phyloP scores from a whole-genome alignment of 1,140 invertebrate species.

The Antheraea pernyi region DNA sequence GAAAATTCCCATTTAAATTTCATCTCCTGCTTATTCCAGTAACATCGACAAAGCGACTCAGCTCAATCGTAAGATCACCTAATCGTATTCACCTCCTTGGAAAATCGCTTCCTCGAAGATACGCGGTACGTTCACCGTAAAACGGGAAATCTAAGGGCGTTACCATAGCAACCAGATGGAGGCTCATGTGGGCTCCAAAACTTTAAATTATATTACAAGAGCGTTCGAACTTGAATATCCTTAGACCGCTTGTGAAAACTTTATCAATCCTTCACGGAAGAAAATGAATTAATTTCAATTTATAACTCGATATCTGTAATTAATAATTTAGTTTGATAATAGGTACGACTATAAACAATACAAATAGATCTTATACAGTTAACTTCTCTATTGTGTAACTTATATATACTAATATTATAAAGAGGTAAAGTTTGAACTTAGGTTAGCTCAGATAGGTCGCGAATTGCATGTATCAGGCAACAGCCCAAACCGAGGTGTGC shows the following conservation, averaged over 20 bases:
- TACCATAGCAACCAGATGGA: conserved; percentile 66
- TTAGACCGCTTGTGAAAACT: not conserved
- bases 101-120: conserved; percentile 69
- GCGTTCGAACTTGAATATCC: conserved; percentile 50
- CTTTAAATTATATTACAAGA: conserved; percentile 74
- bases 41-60: conserved; percentile 28
- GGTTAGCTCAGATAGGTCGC: too few species aligned
- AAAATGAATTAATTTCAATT: not conserved
- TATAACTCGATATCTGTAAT: too few species aligned
- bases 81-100: conserved; percentile 73
- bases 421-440: too few species aligned
- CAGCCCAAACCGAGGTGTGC: too few species aligned
- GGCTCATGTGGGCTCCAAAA: conserved; percentile 73
- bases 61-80: conserved; percentile 37
- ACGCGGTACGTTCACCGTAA: conserved; percentile 58
- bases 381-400: too few species aligned
- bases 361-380: too few species aligned
- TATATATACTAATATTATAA: too few species aligned
- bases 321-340: too few species aligned
- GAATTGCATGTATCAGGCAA: too few species aligned
- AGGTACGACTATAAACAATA: too few species aligned
- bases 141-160: conserved; percentile 58
- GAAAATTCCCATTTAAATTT: conserved; percentile 1
- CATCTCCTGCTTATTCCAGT: conserved; percentile 27
- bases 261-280: not conserved